Base-by-base conservation (phyloP, 2,797 vertebrate species). In the Lophius americanus region DNA sequence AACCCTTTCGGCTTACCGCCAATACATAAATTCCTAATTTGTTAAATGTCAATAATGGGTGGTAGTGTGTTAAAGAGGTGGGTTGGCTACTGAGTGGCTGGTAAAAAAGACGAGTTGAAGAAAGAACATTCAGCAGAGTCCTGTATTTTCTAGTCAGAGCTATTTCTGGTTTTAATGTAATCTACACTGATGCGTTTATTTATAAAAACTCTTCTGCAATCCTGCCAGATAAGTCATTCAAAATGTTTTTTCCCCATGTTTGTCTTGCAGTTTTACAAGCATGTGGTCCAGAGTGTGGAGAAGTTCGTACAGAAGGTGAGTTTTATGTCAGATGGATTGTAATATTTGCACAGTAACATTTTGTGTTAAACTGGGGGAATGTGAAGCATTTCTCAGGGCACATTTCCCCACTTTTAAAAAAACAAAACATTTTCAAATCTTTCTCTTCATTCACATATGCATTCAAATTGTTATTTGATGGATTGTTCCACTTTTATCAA, bases 221-320 rank as follows among this genome's bases (percentile, higher is more conserved):
- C 8, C 7, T 52, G 7, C 0, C 23, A 72, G 56, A 50, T 49
- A 23, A 23, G 23, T 23, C 23, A 23, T 23, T 23, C 23, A 23
- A 23, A 23, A 4, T 52, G 61, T 33, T 32, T 64, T 60, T 56
- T 60, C 49, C 49, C 23, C 55, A n/a, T 86, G 60, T 47, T 79
- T 88, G 46, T 84, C 70, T 95, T 96, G 78, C 88, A 99, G 98
- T 99, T 99, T 84, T 99, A 99, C 95, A 99, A 99, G 75, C 98
- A 99, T 51, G 98, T 99, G 78, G 98, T 99, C 78, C 98, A 99
- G 89, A 98, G 98, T 67, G 98, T 99, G 89, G 98, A 99, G 88
- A 99, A 99, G 87, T 99, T 99, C 81, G 94, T 99, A 92, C 97
- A 97, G 68, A 99, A 98, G 94, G 98, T 99, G 89, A 93, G 93